Evolutionary conservation across 1,140 invertebrate genomes (phyloP), one percentile per base, ranked within the genome.

Genomic region (Chironomus tepperi): DNA sequence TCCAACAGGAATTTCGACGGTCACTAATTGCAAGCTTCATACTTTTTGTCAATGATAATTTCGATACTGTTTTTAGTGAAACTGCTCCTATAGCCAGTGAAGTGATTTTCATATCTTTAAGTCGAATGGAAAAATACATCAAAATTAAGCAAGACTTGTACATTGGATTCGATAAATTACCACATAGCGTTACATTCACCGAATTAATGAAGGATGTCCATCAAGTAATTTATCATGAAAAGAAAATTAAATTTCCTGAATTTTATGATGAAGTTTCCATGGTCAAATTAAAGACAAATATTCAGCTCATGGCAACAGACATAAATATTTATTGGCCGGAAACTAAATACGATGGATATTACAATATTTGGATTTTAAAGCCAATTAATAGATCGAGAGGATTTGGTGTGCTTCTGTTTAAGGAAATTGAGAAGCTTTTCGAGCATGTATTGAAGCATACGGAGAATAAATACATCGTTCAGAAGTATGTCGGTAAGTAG

Each of bases 331-430:
- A 86, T 79, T 88, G 89, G 83, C 87, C 89, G 15, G 87, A 91
- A 81, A 80, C 90, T 76, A 81, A 88, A 21, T 84, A 90, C 76
- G 95, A 95, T 83, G 94, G 94, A 3, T 85, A 85, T 72, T 88
- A 89, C 77, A 96, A 97, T 83, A 88, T 96, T 74, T 97, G 96
- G 95, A 97, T 98, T 76, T 86, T 97, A 15, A 98, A 98, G 83
- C 96, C 96, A 0, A 92, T 90, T 5, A 89, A 92, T 76, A 89
- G 91, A 75, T 95, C 92, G 21, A 86, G 93, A 78, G 95, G 96
- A 0, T 86, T 90, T 77, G 95, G 95, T n/a, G 97, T 97, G 43
- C 80, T 83, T 75, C 81, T 87, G 76, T 83, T 83, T 34, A 86
- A 83, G 73, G 83, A 83, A 75, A 78, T 86, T 70, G 81, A 82